These are phyloP conservation scores for Poeciliopsis prolifica DNA, from an alignment of 2,113 vertebrate genomes.

Conservation along the genomic window DNA sequence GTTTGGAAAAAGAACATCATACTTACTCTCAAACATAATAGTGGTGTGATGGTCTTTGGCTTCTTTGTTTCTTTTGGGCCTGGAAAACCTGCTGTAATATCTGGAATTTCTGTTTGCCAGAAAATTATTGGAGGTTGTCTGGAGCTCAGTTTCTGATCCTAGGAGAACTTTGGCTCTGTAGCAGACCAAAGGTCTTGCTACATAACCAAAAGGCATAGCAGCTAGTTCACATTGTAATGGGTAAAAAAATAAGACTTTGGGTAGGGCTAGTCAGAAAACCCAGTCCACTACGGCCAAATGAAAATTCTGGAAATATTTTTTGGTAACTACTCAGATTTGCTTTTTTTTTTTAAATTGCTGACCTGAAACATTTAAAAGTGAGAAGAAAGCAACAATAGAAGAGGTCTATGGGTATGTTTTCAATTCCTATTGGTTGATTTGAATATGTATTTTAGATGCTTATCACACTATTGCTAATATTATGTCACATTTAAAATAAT, in stretches of 20 bases:
- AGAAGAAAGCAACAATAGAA: too few relatives aligned
- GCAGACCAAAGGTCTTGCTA: background rate
- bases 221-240: background rate
- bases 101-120: background rate
- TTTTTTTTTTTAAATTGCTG: background rate
- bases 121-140: background rate
- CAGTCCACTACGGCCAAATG: background rate
- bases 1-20: too few relatives aligned
- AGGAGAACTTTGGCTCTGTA: background rate
- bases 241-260: background rate
- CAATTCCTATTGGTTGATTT: too few relatives aligned
- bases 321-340: background rate
- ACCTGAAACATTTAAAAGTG: too few relatives aligned
- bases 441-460: too few relatives aligned
- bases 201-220: background rate
- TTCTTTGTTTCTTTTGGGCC: background rate
- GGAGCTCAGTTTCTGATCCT: background rate
- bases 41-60: background rate
- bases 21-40: too few relatives aligned
- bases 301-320: background rate
- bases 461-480: background rate
- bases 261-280: background rate
- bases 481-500: background rate
- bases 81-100: background rate
- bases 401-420: too few relatives aligned